Percentiles rank a stretch among this genome's conserved stretches.
Conservation (phyloP, 2,113 vertebrate genomes). For the Mormyrus lacerda region DNA sequence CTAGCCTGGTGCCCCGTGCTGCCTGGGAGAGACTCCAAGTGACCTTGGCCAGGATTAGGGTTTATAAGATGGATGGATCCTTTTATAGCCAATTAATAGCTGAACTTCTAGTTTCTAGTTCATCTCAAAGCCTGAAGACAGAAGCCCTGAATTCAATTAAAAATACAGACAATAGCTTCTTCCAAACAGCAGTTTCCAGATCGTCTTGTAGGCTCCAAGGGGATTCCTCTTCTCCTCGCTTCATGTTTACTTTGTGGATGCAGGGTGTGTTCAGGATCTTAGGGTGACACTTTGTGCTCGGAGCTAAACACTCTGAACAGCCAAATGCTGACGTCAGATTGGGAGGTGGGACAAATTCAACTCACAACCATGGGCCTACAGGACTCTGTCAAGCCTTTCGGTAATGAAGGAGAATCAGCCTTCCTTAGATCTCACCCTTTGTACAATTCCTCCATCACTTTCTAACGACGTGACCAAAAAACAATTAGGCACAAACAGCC, state of each 20-base stretch:
- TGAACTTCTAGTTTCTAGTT: neutral
- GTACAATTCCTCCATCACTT: neutral
- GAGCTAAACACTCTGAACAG: neutral
- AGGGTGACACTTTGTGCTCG: neutral
- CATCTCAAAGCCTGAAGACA: neutral
- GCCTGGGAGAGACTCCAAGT: neutral
- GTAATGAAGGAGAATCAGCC: neutral
- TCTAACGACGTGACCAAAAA: neutral
- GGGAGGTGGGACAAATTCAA: neutral
- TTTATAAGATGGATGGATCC: neutral
- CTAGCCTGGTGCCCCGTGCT: neutral
- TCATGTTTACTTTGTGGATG: neutral
- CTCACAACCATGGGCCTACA: neutral
- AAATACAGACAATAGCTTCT: conserved; percentile 3
- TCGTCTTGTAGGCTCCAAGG: neutral
- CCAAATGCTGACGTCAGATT: neutral
- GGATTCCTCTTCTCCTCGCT: neutral
- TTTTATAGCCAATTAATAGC: neutral
- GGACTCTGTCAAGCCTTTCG: neutral
- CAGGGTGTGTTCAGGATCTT: neutral
- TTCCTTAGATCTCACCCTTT: neutral
- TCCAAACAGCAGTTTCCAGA: neutral
- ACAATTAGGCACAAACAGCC: neutral
- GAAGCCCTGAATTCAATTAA: neutral
- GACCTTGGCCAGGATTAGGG: neutral